These are phyloP conservation scores for Promerops cafer DNA, from an alignment of 2,113 vertebrate species.

Conservation along the genomic window DNA sequence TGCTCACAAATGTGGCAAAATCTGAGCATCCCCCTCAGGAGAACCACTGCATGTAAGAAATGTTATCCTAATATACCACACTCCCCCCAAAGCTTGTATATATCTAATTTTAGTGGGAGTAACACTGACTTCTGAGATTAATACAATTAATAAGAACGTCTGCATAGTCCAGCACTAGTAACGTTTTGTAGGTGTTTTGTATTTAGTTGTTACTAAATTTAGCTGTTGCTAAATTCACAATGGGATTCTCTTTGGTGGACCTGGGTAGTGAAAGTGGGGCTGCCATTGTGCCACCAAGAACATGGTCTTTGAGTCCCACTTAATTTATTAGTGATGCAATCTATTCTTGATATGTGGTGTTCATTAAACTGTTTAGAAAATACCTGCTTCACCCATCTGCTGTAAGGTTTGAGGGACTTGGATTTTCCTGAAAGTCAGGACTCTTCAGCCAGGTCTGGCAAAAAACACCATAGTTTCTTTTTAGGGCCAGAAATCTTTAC, in stretches of 20 bases:
- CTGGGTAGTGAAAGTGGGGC: background rate
- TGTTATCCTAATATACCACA: background rate
- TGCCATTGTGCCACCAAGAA: background rate
- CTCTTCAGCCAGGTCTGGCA: background rate
- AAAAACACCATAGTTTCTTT: background rate
- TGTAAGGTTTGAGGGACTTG: background rate
- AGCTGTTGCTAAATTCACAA: background rate
- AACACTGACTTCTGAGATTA: background rate
- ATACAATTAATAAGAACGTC: background rate
- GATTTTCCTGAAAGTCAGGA: background rate
- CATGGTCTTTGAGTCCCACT: background rate
- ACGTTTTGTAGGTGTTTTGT: background rate
- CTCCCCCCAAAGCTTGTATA: background rate
- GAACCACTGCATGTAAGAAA: background rate
- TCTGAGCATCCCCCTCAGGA: background rate
- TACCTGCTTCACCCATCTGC: background rate
- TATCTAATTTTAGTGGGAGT: background rate
- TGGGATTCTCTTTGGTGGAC: background rate
- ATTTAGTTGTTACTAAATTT: background rate
- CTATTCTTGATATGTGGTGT: background rate
- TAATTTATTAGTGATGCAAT: background rate
- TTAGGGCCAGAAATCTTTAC: background rate
- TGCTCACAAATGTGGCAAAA: background rate
- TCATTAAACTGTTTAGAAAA: background rate
- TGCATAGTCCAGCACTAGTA: background rate